Evolutionary conservation across 2,888 invertebrate species (phyloP), one percentile per base, ranked within the genome.

Genomic region (Troglohyphantes excavatus): DNA sequence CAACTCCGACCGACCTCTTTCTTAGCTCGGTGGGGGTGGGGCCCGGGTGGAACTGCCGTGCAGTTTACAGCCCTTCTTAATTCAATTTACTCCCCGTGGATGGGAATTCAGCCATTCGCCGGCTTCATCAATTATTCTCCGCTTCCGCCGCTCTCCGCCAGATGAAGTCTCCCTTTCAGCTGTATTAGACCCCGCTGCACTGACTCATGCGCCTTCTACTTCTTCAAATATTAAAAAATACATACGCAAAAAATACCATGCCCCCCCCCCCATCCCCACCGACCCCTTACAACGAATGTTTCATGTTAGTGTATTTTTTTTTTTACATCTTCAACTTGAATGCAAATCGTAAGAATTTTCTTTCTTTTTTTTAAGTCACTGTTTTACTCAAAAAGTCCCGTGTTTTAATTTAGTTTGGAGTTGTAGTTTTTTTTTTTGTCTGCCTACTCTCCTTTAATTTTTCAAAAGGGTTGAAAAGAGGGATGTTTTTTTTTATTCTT

Each of bases 161-260:
- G 89, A 90, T 90, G 89, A 90, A 90, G 89, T 90, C 89, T 76
- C 63, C 89, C 89, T 90, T 90, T 90, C 89, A 90, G 83, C 89
- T 72, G 72, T 90, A 90, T 90, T 90, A 90, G 46, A 73, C 76
- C 46, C 33, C 19, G 27, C 53, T 82, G 61, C 73, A 73, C 83
- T 84, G 89, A 84, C 89, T 90, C 89, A 84, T 84, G 65, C 88
- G 19, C 67, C n/a, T 17, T n/a, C n/a, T n/a, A 26, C 21, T 33
- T 61, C 61, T 27, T 82, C 76, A 89, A 89, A 89, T 82, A 89
- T 89, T 88, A 61, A 82, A 82, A 82, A 81, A 81, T 73, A 67
- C 21, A 73, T 23, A 59, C 29, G 17, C 21, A 59, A 53, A 67
- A 70, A 75, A 84, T 29, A 63, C 7, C n/a, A 65, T 21, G n/a